These are phyloP conservation scores for Ceratothoa steindachneri DNA, from an alignment of 2,888 invertebrate species.

Conservation along the genomic window DNA sequence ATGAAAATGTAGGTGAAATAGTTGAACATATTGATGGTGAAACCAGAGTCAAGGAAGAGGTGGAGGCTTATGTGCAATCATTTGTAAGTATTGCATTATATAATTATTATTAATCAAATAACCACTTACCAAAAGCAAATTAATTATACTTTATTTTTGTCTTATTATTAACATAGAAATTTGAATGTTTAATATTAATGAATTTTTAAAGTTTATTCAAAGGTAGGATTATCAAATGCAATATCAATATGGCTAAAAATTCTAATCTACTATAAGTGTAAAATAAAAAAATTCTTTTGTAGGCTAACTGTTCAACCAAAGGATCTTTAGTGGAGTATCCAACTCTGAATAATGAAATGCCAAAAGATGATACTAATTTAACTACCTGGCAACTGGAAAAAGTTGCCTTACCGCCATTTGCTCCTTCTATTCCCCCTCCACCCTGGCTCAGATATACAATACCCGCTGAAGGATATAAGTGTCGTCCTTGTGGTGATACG, in stretches of 20 bases:
- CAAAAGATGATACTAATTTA: slow-evolving; percentile 26
- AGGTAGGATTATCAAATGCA: too few species aligned
- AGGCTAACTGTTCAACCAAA: neutral
- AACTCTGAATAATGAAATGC: slow-evolving; percentile 30
- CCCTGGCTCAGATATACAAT: slow-evolving; percentile 44
- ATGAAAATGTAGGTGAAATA: neutral
- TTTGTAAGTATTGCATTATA: slow-evolving; percentile 33
- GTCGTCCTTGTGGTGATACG: slow-evolving; percentile 43
- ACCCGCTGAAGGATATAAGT: slow-evolving; percentile 43
- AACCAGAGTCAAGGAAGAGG: slow-evolving; percentile 27
- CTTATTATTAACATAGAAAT: too few species aligned
- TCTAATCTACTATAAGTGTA: too few species aligned
- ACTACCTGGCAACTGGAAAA: slow-evolving; percentile 44
- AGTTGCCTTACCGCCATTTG: slow-evolving; percentile 34
- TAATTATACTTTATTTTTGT: too few species aligned
- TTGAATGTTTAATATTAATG: too few species aligned
- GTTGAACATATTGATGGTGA: neutral
- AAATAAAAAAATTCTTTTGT: neutral
- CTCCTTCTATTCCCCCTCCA: slow-evolving; percentile 34
- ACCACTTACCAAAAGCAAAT: too few species aligned
- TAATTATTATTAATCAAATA: too few species aligned
- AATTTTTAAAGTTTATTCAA: too few species aligned
- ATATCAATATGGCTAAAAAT: too few species aligned
- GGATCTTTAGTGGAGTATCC: slow-evolving; percentile 38
- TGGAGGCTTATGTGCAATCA: slow-evolving; percentile 29